Evolutionary conservation across 1,140 invertebrate genomes (phyloP).

Genomic region (Saccostrea glomerata): DNA sequence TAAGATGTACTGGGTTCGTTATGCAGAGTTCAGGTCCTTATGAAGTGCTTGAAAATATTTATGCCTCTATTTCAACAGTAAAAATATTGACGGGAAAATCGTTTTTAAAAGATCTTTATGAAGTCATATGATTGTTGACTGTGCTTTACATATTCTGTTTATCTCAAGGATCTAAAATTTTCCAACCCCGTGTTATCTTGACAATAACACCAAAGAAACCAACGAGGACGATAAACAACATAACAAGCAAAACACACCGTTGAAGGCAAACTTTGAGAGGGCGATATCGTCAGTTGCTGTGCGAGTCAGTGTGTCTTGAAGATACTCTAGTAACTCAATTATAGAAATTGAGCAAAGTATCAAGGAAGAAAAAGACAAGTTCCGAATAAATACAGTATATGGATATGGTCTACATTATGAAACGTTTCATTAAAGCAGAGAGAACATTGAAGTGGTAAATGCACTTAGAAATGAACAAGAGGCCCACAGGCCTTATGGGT

Average conservation of each 20-base stretch:
- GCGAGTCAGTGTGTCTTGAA: not conserved
- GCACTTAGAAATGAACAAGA: constrained; percentile 40
- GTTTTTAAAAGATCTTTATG: constrained; percentile 76
- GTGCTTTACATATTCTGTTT: constrained; percentile 52
- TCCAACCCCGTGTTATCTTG: too few species aligned
- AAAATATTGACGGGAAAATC: constrained; percentile 78
- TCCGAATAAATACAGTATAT: constrained; percentile 64
- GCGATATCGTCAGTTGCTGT: constrained; percentile 7
- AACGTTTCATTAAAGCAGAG: constrained; percentile 64
- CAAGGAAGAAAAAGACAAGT: constrained; percentile 27
- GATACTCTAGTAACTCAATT: not conserved
- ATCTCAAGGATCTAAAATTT: not conserved
- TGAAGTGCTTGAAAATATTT: constrained; percentile 59
- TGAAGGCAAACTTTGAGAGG: not conserved
- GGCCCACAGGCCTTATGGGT: too few species aligned
- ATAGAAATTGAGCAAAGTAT: not conserved
- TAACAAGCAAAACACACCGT: not conserved
- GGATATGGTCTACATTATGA: constrained; percentile 64
- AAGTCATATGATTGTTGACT: constrained; percentile 74
- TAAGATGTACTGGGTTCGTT: too few species aligned
- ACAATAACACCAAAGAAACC: not conserved
- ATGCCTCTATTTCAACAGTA: constrained; percentile 66
- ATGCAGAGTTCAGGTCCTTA: too few species aligned
- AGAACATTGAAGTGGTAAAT: constrained; percentile 65
- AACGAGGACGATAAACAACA: not conserved